Evolutionary conservation across 2,888 invertebrate species (phyloP), one percentile per base, ranked within the genome.

Genomic region (Drosophila phalerata): DNA sequence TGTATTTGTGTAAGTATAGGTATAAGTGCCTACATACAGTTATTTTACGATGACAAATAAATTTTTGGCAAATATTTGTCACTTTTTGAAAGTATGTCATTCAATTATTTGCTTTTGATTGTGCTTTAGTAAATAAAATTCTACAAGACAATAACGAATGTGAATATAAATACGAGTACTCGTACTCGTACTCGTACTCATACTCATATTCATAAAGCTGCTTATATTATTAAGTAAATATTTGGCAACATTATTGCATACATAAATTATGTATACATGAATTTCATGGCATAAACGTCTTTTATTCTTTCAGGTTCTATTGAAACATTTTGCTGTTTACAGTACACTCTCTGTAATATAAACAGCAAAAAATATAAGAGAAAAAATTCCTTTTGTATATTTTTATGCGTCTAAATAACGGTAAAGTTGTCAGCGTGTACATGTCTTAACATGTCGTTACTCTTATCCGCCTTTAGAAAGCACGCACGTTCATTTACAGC

Each of bases 41-140:
- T 32, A 43, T 43, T 63, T 66, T 25, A 48, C n/a, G 55, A 52
- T 66, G 66, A 61, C 61, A 69, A 69, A 69, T 67, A 63, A 48
- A 63, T 48, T 38, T 32, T 64, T 65, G 75, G 43, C 58, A 76
- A 84, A 78, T 77, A 81, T 80, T 75, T 84, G 75, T 62, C 75
- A 61, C 64, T 64, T 60, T 73, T 73, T 9, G 62, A 78, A 77
- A 77, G 78, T 77, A 66, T 77, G 77, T 77, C 77, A 77, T 28
- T 42, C 53, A n/a, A 19, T 42, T 77, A 77, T 78, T 78, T 78
- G 66, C 38, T 47, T 66, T 77, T 73, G 45, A 69, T 76, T 76
- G 78, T 76, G 69, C 45, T 15, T 34, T 8, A 17, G 65, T 38
- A 66, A 70, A 73, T 42, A 65, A 47, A 28, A 43, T 61, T 58